Conservation (phyloP, 2,888 invertebrate species). For the Erebia palarica region DNA sequence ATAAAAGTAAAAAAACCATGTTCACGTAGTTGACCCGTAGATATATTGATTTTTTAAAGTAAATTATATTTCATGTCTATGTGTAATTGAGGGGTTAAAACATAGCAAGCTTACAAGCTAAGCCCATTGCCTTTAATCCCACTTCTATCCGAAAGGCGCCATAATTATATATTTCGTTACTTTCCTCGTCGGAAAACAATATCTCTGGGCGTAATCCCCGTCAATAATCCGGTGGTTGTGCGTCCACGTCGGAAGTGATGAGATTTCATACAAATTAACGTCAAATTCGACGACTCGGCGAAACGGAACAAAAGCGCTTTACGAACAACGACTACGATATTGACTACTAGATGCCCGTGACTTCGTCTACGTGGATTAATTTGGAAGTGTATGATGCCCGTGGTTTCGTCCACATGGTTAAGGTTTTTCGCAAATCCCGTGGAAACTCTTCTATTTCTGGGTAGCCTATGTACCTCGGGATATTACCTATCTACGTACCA, state of each 20-base stretch:
- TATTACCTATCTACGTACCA: no score
- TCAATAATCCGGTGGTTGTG: constrained; percentile 37
- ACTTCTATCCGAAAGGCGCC: constrained; percentile 23
- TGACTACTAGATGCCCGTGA: background rate
- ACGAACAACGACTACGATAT: background rate
- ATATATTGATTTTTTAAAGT: background rate
- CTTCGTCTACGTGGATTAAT: no score
- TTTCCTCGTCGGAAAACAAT: constrained; percentile 36
- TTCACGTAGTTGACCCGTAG: background rate
- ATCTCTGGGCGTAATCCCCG: constrained; percentile 36
- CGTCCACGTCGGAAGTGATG: constrained; percentile 37
- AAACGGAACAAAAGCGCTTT: constrained; percentile 14
- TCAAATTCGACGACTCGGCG: constrained; percentile 31
- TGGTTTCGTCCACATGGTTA: no score
- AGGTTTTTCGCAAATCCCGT: no score
- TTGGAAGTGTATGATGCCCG: background rate
- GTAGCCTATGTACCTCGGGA: no score
- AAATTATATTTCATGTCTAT: constrained; percentile 2
- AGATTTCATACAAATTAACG: constrained; percentile 38
- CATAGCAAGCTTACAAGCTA: background rate
- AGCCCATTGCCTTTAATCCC: constrained; percentile 14
- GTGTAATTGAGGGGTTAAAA: background rate
- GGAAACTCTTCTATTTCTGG: no score
- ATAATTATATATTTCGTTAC: constrained; percentile 38
- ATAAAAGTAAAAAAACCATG: no score